Evolutionary conservation across 2,888 invertebrate genomes (phyloP).

Genomic region (Andricus curvator): DNA sequence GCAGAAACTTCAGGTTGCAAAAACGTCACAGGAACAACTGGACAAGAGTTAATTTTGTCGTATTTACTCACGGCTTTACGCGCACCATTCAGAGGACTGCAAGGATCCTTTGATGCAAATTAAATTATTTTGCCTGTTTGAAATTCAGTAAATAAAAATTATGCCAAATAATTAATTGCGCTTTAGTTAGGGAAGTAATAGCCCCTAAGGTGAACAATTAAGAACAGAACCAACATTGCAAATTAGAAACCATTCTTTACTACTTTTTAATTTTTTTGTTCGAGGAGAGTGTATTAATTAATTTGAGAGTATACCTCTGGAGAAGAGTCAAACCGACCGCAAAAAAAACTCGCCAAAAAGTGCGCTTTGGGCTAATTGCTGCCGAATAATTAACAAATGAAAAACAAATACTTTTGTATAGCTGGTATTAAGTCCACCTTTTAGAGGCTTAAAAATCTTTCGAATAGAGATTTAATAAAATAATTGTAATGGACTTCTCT

Average conservation of each 20-base stretch:
- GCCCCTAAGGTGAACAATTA: background rate
- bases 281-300: background rate
- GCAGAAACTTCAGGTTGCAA: conserved; percentile 9
- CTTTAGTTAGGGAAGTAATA: background rate
- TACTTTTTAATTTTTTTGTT: background rate
- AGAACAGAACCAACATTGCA: background rate
- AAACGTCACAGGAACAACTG: conserved; percentile 1
- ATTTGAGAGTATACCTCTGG: background rate
- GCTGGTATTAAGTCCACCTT: conserved; percentile 2
- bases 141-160: background rate
- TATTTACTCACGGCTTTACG: background rate
- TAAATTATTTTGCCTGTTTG: background rate
- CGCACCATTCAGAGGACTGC: background rate
- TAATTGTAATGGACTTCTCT: background rate
- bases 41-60: conserved; percentile 11
- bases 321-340: background rate
- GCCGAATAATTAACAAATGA: conserved; percentile 15
- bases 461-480: background rate
- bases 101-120: conserved; percentile 1
- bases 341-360: background rate
- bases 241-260: background rate
- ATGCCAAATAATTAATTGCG: background rate
- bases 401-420: conserved; percentile 13
- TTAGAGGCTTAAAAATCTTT: background rate
- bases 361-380: conserved; percentile 14